Percentiles rank a stretch among this genome's conserved stretches.
Conservation (phyloP, 2,113 vertebrate species). For the Mus musculus region DNA sequence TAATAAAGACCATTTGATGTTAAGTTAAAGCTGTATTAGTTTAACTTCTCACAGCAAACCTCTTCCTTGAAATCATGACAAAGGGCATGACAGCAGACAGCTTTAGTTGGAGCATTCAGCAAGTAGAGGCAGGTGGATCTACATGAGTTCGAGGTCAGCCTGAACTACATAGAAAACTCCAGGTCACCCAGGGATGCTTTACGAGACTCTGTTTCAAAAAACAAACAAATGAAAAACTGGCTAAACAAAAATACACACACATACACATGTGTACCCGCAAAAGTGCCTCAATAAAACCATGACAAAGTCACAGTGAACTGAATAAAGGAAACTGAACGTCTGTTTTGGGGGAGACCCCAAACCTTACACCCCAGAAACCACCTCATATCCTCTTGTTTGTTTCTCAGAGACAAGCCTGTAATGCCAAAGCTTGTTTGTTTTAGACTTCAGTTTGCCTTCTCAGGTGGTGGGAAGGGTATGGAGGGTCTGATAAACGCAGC, state of each 20-base stretch:
- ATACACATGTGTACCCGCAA: not conserved
- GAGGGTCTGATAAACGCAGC: not conserved
- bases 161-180: not conserved
- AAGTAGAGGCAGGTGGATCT: not conserved
- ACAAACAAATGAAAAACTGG: not conserved
- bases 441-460: conserved; percentile 10
- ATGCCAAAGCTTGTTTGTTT: not conserved
- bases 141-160: not conserved
- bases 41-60: not conserved
- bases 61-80: conserved; percentile 12
- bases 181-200: not conserved
- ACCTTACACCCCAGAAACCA: not conserved
- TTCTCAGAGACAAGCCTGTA: not conserved
- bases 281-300: not conserved
- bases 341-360: not conserved
- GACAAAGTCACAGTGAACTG: not conserved
- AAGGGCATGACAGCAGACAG: no score
- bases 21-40: not conserved
- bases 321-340: conserved; percentile 33
- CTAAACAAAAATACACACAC: not conserved
- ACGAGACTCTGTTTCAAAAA: not conserved
- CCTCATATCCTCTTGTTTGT: not conserved
- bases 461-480: no score
- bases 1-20: not conserved
- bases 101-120: not conserved